Conservation (phyloP, 2,113 vertebrate genomes). For the Piprites chloris region DNA sequence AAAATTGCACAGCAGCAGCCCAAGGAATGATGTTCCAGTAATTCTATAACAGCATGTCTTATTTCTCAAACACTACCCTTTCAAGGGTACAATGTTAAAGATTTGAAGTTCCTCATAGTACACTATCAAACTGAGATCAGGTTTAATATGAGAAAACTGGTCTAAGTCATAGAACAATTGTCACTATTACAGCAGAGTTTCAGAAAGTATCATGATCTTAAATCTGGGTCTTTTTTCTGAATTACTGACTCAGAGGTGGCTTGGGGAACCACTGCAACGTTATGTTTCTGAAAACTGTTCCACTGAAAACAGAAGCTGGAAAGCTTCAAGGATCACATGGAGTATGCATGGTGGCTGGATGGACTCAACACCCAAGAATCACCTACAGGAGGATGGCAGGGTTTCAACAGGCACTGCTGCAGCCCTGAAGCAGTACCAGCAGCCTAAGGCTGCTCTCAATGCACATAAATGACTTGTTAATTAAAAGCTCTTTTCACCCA, state of each 20-base stretch:
- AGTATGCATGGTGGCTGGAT: rapidly evolving
- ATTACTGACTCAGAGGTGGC: not conserved
- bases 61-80: not conserved
- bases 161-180: not conserved
- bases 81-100: not conserved
- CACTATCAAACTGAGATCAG: not conserved
- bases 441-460: not conserved
- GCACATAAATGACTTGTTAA: not conserved
- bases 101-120: not conserved
- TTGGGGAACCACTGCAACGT: not conserved
- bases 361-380: not conserved
- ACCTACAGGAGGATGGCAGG: not conserved
- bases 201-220: not conserved
- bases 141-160: not conserved
- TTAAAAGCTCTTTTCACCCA: not conserved
- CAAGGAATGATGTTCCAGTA: not conserved
- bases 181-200: not conserved
- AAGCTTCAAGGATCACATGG: not conserved
- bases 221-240: not conserved
- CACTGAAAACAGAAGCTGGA: not conserved
- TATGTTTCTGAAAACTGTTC: not conserved
- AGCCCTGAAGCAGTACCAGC: not conserved
- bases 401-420: not conserved
- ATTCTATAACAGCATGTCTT: not conserved
- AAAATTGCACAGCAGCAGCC: not conserved